These are phyloP conservation scores for Achroia grisella DNA, from an alignment of 1,140 invertebrate species.

Conservation along the genomic window DNA sequence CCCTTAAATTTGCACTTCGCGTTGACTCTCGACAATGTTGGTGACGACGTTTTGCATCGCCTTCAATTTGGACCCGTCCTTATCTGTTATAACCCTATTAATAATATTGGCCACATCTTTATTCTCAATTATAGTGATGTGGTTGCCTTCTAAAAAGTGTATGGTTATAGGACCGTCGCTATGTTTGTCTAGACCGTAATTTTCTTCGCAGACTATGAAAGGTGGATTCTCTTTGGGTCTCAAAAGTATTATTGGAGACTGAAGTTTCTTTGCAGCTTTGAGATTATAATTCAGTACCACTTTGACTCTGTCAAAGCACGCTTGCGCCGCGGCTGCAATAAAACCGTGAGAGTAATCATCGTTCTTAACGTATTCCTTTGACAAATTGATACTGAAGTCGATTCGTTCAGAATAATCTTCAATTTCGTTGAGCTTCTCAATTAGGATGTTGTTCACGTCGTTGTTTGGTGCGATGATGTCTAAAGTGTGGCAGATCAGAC, in stretches of 20 bases:
- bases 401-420: slow-evolving; percentile 71
- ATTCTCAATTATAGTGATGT: slow-evolving; percentile 80
- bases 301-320: slow-evolving; percentile 75
- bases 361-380: slow-evolving; percentile 26
- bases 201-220: slow-evolving; percentile 70
- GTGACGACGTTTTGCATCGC: slow-evolving; percentile 33
- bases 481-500: slow-evolving; percentile 70
- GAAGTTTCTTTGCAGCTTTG: slow-evolving; percentile 58
- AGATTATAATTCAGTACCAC: slow-evolving; percentile 72
- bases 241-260: slow-evolving; percentile 77
- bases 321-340: slow-evolving; percentile 54
- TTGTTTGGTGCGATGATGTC: slow-evolving; percentile 73
- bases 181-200: slow-evolving; percentile 78
- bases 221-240: slow-evolving; percentile 75
- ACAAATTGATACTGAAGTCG: slow-evolving; percentile 41
- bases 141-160: slow-evolving; percentile 80
- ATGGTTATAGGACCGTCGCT: slow-evolving; percentile 69
- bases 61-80: slow-evolving; percentile 23
- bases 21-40: slow-evolving; percentile 47
- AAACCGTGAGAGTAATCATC: slow-evolving; percentile 69
- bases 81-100: slow-evolving; percentile 56
- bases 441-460: slow-evolving; percentile 57
- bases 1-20: slow-evolving; percentile 30
- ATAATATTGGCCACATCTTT: slow-evolving; percentile 77
- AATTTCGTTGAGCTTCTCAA: slow-evolving; percentile 72